Conservation (phyloP, 2,888 invertebrate species). For the Andrena hattorfiana region DNA sequence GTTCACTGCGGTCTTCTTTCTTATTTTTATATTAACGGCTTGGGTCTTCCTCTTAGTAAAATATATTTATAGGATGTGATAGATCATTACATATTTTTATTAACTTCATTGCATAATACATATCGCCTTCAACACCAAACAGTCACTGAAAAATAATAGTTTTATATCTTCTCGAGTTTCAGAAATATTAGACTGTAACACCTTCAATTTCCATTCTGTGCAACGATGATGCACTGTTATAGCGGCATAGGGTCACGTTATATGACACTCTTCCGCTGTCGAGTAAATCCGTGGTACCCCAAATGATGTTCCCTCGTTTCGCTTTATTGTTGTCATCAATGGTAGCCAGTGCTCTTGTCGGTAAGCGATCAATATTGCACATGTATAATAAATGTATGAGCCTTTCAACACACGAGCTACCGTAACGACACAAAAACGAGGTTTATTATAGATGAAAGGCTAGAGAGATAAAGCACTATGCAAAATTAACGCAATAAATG, state of each 20-base stretch:
- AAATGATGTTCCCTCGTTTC: background rate
- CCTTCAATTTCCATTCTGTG: too few relatives aligned
- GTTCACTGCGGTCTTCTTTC: background rate
- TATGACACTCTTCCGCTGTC: background rate
- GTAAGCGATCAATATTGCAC: background rate
- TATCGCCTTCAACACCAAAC: too few relatives aligned
- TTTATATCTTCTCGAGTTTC: too few relatives aligned
- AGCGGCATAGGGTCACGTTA: background rate
- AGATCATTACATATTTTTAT: too few relatives aligned
- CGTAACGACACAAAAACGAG: background rate
- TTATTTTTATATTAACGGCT: background rate
- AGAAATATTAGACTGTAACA: too few relatives aligned
- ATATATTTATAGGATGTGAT: too few relatives aligned
- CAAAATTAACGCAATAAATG: background rate
- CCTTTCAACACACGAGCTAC: background rate
- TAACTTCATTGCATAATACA: too few relatives aligned
- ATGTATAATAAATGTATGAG: background rate
- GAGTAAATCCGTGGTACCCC: background rate
- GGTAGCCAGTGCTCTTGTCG: background rate
- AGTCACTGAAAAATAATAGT: too few relatives aligned
- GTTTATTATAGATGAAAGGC: background rate
- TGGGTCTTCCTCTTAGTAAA: too few relatives aligned
- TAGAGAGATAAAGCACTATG: background rate
- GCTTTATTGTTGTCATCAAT: constrained; percentile 2
- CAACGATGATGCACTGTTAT: too few relatives aligned